Evolutionary conservation across 1,140 invertebrate species (phyloP), one percentile per base, ranked within the genome.

Genomic region (Antheraea pernyi): DNA sequence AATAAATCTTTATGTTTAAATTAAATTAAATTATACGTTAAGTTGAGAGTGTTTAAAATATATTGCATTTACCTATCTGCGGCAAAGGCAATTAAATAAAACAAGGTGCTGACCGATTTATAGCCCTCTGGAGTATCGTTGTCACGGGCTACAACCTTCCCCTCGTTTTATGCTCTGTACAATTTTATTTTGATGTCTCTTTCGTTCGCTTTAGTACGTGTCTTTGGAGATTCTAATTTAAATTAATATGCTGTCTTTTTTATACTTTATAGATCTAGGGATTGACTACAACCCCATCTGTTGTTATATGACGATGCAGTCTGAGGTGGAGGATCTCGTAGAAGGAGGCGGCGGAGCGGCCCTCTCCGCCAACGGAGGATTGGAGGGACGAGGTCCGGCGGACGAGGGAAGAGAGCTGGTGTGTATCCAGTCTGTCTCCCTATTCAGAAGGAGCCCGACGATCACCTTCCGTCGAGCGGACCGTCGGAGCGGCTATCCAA

Each of bases 21-120:
- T 16, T 30, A 16, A 53, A 53, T 53, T 53, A 53, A 53, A 53
- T 53, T 53, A 16, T 53, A 53, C 13, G 13, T 7, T 53, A 16
- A 53, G 16, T 53, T 53, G 46, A 53, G 16, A 53, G 46, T 53
- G 46, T 53, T 53, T 53, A 53, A 53, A 53, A 53, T 53, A 53
- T 53, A 53, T 53, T 53, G 16, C 46, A 53, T 53, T 13, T 36
- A 37, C 30, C 37, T 63, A 63, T 63, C 61, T 63, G 61, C 61
- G 19, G 30, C 46, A 8, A 30, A n/a, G 61, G 61, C 37, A 63
- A 63, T 63, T 63, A 63, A 63, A 63, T 63, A 37, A 18, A 63
- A 63, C 61, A 63, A 63, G 61, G 61, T 63, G 61, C 37, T 63
- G 61, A 63, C 61, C 37, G 61, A 63, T 63, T 63, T 37, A 63